Evolutionary conservation across 2,888 invertebrate species (phyloP).

Genomic region (Tenthredo livida): DNA sequence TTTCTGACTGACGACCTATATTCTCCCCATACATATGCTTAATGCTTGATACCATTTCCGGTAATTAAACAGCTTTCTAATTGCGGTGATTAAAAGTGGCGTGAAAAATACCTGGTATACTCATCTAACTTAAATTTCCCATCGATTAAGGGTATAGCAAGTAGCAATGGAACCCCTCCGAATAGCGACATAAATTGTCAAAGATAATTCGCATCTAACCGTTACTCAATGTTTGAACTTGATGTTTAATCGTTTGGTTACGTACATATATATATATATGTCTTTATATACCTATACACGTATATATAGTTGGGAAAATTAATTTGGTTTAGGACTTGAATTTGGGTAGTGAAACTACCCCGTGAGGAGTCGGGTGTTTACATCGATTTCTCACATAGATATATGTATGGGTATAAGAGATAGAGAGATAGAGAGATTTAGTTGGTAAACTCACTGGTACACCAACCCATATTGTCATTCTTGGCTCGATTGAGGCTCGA

Average conservation of each 20-base stretch:
- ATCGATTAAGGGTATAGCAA: too few species aligned
- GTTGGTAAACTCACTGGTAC: not conserved
- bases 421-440: not conserved
- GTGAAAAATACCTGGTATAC: not conserved
- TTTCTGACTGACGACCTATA: too few species aligned
- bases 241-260: constrained; percentile 19
- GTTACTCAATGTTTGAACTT: not conserved
- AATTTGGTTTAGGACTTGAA: constrained; percentile 1
- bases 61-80: too few species aligned
- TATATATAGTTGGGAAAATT: not conserved
- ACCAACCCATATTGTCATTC: constrained; percentile 14
- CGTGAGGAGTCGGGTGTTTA: not conserved
- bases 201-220: constrained; percentile 5
- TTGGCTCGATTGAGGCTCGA: not conserved
- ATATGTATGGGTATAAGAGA: not conserved
- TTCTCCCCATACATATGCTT: too few species aligned
- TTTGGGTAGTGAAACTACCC: constrained; percentile 1
- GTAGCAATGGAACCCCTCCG: not conserved
- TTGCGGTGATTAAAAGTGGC: too few species aligned
- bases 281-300: too few species aligned
- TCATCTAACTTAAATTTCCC: too few species aligned
- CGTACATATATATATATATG: not conserved
- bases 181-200: not conserved
- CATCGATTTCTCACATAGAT: not conserved
- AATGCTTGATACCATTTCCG: too few species aligned